A percentile compares a stretch with the other conserved stretches of the same genome.
Conservation (phyloP, 1,140 invertebrate genomes). For the Drosophila sp. region DNA sequence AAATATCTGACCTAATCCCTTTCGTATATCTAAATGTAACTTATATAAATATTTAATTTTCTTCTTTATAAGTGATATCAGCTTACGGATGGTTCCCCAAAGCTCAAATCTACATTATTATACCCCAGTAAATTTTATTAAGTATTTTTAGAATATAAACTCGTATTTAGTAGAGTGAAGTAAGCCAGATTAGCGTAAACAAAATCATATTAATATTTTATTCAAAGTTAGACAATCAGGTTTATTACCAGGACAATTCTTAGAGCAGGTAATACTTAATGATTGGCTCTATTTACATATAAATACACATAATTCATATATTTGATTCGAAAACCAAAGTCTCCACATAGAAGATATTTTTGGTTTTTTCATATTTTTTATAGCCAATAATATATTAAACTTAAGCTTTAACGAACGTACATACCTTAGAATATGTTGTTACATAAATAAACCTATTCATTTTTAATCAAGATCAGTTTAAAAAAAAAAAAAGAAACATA, state of each 20-base stretch:
- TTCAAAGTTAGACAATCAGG: constrained; percentile 1
- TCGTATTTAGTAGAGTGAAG: too few species aligned
- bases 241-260: constrained; percentile 3
- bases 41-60: too few species aligned
- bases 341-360: background rate
- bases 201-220: constrained; percentile 4
- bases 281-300: constrained; percentile 14
- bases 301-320: constrained; percentile 7
- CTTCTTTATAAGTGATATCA: too few species aligned
- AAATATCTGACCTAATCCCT: too few species aligned
- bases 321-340: constrained; percentile 6
- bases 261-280: constrained; percentile 6
- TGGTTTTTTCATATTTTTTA: background rate
- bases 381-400: constrained; percentile 23
- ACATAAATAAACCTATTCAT: constrained; percentile 15
- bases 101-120: too few species aligned
- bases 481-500: background rate
- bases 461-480: constrained; percentile 14
- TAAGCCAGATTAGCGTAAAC: background rate
- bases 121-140: too few species aligned
- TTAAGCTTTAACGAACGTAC: constrained; percentile 34
- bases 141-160: too few species aligned
- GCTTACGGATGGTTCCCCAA: too few species aligned
- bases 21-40: too few species aligned
- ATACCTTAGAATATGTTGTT: constrained; percentile 14